Evolutionary conservation across 1,140 invertebrate species (phyloP), one percentile per base, ranked within the genome.

Genomic region (Aporrectodea caliginosa): DNA sequence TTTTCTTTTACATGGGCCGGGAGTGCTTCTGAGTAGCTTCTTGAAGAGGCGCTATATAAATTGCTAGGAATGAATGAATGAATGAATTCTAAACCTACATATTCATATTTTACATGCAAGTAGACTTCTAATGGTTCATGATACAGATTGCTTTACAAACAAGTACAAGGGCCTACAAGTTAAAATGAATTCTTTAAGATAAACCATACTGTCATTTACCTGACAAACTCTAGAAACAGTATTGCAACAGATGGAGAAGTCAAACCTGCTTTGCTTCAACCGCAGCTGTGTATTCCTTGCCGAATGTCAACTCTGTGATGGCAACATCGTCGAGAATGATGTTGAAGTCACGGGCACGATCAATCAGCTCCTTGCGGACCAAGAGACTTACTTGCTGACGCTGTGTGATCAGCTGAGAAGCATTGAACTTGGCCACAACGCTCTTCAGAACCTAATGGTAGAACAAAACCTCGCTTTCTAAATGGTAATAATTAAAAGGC

Each of bases 261-360:
- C 81, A 75, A 81, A 92, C 96, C 90, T 99, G 98, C 89, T 99
- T 99, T 12, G 97, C 93, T 91, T 99, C 98, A 85, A 99, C 98
- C 79, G 98, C 98, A 73, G 97, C 96, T n/a, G 97, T 97, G 85
- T 99, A 99, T 89, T 99, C 97, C 88, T 97, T 96, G 33, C 98
- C 96, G 89, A 99, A 99, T 88, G 95, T 98, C 68, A 99, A 90
- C 88, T 99, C 98, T 69, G 98, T 99, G 73, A 99, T 93, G 1
- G 98, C 98, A n/a, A 99, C 98, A 90, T 99, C 98, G 90, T 99
- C 98, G 35, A 99, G 88, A 83, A 99, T 97, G 73, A 99, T 97
- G 86, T 99, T 97, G 87, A 99, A 99, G 89, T 99, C 98, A 84
- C 93, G 92, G n/a, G 98, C 98, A 79, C 98, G 90, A 84, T 99